Base-by-base conservation (phyloP, 2,113 vertebrate genomes). In the Noturus placidus region DNA sequence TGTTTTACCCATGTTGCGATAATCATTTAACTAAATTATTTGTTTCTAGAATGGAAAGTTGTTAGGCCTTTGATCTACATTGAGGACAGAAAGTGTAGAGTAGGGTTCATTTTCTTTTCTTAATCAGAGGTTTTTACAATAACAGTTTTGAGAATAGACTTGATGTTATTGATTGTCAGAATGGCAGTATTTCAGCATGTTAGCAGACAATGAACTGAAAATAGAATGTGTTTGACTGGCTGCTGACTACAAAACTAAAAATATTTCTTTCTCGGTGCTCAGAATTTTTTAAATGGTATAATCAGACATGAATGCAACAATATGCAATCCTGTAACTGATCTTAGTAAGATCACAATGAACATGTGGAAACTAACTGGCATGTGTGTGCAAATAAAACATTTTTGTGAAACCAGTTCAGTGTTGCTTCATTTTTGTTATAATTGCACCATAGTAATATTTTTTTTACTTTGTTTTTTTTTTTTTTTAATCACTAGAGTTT, bases 401-500 rank as follows among this genome's bases (percentile, higher is more conserved):
- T 46, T 76, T 61, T 8, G 30, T 61, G 25, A 77, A 77, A 61
- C 54, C 4, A 67, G 5, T 70, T 70, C 50, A 6, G 9, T 70
- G 27, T 84, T 72, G 42, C 17, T 38, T 84, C 6, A 13, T 84
- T 70, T 84, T 84, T 67, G 57, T 22, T 65, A 63, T 65, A 65
- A 19, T 38, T 82, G 19, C 2, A 20, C 8, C 35, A 74, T 13
- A 74, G 70, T 13, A 22, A 38, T 67, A 38, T 67, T 72, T 20
- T 1, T 35, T 1, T 50, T 50, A 50, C 42, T 46, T 69, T 30
- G 9, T 9, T 30, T n/a, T 14, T 33, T 69, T 17, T 9, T 30
- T n/a, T 14, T 33, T 69, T 17, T 35, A 72, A 38, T 35, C 33
- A 9, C 6, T 70, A 19, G 35, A 10, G 20, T 22, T 74, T 74